Base-by-base conservation (phyloP, 2,113 vertebrate genomes). In the Leucosticte australis region DNA sequence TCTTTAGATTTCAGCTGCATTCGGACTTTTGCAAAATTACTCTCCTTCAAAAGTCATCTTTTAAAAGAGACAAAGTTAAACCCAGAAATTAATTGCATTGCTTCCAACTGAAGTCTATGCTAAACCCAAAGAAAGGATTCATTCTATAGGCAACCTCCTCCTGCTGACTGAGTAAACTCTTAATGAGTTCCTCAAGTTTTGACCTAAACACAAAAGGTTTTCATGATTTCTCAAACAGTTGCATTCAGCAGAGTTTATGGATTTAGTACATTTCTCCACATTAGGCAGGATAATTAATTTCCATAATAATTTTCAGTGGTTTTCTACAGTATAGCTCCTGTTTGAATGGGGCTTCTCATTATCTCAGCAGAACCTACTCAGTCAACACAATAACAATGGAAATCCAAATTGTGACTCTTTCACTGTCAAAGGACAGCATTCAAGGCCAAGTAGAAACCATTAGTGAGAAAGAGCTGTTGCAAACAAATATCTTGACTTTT, bases 141-240 rank as follows among this genome's bases (percentile, higher is more conserved):
- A 15, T 30, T 87, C 37, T 59, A 15, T 49, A 82, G 59, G 42
- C 59, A 94, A 10, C 37, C 13, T 93, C 67, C 46, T 93, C 75
- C 68, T 47, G 41, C 60, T 74, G 76, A 78, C 0, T 74, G 42
- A 83, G 23, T 70, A 55, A 90, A 86, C 30, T 83, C 47, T 47
- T 90, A 80, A 77, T 31, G 63, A 83, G 39, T 82, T 88, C 63
- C 60, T 96, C 70, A 73, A 65, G 31, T 80, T 95, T 76, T 83
- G 59, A 68, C 71, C 63, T 65, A 57, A 47, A 78, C 21, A 74
- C 30, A 68, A 49, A 87, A 85, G 31, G 24, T 33, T 85, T 73
- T 86, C 81, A 42, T 76, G 62, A 79, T 76, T 94, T 93, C 24
- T 90, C 20, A 76, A 91, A 81, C 39, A 49, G 24, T 44, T 86